phyloP scores from a whole-genome alignment of 2,888 invertebrate genomes.

The Callosobruchus maculatus region DNA sequence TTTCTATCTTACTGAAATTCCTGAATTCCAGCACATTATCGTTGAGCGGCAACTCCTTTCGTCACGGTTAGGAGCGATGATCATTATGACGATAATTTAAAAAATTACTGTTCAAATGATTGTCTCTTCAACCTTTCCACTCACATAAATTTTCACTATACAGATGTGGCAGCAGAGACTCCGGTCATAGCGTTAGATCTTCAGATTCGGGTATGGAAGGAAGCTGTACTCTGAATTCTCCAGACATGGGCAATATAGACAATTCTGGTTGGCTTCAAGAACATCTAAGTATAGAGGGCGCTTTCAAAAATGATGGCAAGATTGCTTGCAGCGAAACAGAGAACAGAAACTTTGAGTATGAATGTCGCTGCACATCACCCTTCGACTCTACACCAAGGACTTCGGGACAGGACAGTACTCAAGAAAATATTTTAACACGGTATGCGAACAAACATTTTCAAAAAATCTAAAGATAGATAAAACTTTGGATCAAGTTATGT shows the following conservation, averaged over 20 bases:
- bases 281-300: conserved; percentile 31
- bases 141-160: not conserved
- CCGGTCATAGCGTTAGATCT: conserved; percentile 65
- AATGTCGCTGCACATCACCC: conserved; percentile 70
- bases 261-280: conserved; percentile 29
- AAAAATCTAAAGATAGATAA: too few relatives aligned
- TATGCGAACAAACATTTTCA: conserved; percentile 14
- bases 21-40: too few relatives aligned
- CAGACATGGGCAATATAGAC: conserved; percentile 53
- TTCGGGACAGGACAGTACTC: conserved; percentile 59
- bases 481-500: too few relatives aligned
- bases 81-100: too few relatives aligned
- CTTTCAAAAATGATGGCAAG: conserved; percentile 26
- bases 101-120: too few relatives aligned
- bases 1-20: too few relatives aligned
- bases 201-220: conserved; percentile 86
- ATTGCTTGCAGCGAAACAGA: conserved; percentile 57
- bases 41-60: too few relatives aligned
- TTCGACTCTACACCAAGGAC: conserved; percentile 70
- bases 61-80: too few relatives aligned
- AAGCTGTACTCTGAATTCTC: conserved; percentile 71
- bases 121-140: too few relatives aligned
- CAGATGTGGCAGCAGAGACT: conserved; percentile 26
- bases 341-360: conserved; percentile 59
- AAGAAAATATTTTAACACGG: conserved; percentile 47